A percentile compares a stretch with the other conserved stretches of the same genome.
phyloP scores from a whole-genome alignment of 2,113 vertebrate genomes.

The Pithys albifrons region DNA sequence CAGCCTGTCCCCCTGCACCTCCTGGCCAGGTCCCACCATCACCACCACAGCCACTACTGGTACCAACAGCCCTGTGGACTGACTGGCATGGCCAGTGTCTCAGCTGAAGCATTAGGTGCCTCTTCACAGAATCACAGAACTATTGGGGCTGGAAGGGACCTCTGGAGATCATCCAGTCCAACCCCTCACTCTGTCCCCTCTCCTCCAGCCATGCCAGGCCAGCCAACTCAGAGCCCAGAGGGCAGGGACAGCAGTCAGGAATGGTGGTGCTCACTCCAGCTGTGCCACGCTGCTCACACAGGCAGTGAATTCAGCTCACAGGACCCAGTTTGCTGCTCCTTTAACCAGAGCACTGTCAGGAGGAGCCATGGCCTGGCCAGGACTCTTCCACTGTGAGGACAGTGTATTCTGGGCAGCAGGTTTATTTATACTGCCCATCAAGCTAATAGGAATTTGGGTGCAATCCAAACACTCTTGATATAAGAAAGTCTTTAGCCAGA shows the following conservation, averaged over 20 bases:
- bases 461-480: not conserved
- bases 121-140: not conserved
- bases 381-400: not conserved
- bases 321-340: not conserved
- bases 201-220: not conserved
- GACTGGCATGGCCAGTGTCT: fast-evolving
- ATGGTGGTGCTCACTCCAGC: fast-evolving
- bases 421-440: conserved; percentile 31
- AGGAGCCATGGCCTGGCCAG: not conserved
- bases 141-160: not conserved
- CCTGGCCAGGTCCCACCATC: fast-evolving
- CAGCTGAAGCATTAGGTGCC: fast-evolving
- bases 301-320: not conserved
- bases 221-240: not conserved
- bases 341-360: not conserved
- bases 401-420: not conserved
- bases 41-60: not conserved
- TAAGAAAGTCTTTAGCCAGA: not conserved
- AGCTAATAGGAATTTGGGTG: conserved; percentile 24
- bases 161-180: not conserved
- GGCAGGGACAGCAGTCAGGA: not conserved
- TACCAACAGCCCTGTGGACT: fast-evolving
- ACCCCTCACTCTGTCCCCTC: not conserved
- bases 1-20: not conserved
- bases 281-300: not conserved